Evolutionary conservation across 2,888 invertebrate genomes (phyloP), one percentile per base, ranked within the genome.

Genomic region (Lymantria dispar): DNA sequence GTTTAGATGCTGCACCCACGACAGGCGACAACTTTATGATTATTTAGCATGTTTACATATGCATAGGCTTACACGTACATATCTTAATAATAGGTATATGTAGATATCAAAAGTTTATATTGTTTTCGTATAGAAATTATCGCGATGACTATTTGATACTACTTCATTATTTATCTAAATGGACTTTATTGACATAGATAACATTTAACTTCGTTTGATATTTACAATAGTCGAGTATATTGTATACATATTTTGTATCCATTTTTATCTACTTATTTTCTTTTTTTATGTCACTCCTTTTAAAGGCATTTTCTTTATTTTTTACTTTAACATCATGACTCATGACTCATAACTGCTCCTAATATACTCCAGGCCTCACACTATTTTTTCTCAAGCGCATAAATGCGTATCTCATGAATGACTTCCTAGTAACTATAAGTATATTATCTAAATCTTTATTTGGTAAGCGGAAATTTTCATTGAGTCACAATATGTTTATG

Each of bases 1-100:
- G 43, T 52, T 53, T 56, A 50, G 43, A 56, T 51, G 51, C 45
- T 65, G 60, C 64, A 64, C 47, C 48, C 41, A 60, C 29, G 45
- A 42, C 47, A 51, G 54, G 47, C 40, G 48, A 53, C 40, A 13
- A 12, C 29, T 37, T 37, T 36, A 9, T 29, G 29, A 38, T 38
- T 37, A 33, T 38, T 45, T 38, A 39, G 38, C 37, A 45, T 29
- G 45, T 33, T 31, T 14, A 33, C 2, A 48, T 30, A 31, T 47
- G 47, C 33, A 48, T 40, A 36, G 13, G 37, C 37, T 15, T 29
- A 47, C 37, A 11, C 13, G 0, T n/a, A 40, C 15, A 13, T 41
- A 40, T 40, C 8, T 8, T 14, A 38, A n/a, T 38, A 38, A 11
- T 38, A 12, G 7, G n/a, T n/a, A 12, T 38, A 38, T 12, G 38